Conservation (phyloP, 2,113 vertebrate genomes). For the Lycaon pictus region DNA sequence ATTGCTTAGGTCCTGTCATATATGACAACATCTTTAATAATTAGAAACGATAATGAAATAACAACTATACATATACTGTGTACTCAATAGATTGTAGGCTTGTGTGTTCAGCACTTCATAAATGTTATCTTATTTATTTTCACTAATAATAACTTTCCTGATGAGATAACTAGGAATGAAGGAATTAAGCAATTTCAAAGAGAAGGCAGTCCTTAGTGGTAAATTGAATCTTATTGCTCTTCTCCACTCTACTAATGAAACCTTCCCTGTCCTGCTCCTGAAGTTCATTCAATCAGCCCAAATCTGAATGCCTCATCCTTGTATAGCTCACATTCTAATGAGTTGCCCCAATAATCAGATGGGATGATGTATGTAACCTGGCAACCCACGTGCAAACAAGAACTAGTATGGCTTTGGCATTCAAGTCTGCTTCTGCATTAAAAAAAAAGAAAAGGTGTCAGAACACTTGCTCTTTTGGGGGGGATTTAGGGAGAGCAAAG, state of each 20-base stretch:
- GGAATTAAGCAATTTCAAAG: conserved; percentile 46
- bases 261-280: background rate
- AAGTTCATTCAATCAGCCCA: conserved; percentile 9
- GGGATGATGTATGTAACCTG: background rate
- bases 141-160: background rate
- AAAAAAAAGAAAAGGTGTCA: background rate
- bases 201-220: background rate
- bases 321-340: background rate
- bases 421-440: background rate
- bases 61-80: background rate
- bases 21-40: background rate
- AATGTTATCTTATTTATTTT: background rate
- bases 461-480: background rate
- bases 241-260: conserved; percentile 45
- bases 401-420: background rate
- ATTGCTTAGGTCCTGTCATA: background rate
- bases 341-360: background rate
- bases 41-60: background rate
- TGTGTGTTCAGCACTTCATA: background rate
- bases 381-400: fast-evolving
- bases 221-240: conserved; percentile 52
- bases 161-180: conserved; percentile 20
- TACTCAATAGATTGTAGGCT: background rate
- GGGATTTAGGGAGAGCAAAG: background rate
- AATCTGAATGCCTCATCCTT: background rate